Evolutionary conservation across 2,888 invertebrate genomes (phyloP).

Genomic region (Argynnis bischoffii): DNA sequence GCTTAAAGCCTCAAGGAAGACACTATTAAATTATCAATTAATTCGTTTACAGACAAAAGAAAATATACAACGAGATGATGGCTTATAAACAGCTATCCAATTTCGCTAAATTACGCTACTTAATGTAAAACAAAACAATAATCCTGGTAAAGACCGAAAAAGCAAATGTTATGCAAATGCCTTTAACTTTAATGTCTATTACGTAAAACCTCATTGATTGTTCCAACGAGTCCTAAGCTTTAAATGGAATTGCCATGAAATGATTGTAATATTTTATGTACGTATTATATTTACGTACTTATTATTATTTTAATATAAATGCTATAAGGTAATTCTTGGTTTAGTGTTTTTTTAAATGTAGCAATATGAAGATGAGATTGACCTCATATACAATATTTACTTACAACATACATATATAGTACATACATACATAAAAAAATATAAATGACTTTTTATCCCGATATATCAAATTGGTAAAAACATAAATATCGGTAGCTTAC

Average conservation of each 20-base stretch:
- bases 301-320: no score
- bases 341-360: no score
- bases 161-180: conserved; percentile 42
- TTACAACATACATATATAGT: no score
- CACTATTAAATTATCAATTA: no score
- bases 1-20: no score
- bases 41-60: background rate
- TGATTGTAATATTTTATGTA: background rate
- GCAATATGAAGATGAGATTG: no score
- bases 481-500: no score
- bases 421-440: no score
- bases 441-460: no score
- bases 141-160: conserved; percentile 37
- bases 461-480: no score
- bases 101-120: conserved; percentile 34
- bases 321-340: no score
- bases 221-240: conserved; percentile 29
- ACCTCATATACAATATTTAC: no score
- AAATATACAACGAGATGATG: background rate
- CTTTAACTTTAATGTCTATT: conserved; percentile 37
- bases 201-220: conserved; percentile 36
- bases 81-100: conserved; percentile 11
- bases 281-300: background rate
- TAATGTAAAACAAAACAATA: conserved; percentile 36
- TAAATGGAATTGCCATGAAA: background rate